phyloP scores from a whole-genome alignment of 2,113 vertebrate genomes.

The Budorcas taxicolor region DNA sequence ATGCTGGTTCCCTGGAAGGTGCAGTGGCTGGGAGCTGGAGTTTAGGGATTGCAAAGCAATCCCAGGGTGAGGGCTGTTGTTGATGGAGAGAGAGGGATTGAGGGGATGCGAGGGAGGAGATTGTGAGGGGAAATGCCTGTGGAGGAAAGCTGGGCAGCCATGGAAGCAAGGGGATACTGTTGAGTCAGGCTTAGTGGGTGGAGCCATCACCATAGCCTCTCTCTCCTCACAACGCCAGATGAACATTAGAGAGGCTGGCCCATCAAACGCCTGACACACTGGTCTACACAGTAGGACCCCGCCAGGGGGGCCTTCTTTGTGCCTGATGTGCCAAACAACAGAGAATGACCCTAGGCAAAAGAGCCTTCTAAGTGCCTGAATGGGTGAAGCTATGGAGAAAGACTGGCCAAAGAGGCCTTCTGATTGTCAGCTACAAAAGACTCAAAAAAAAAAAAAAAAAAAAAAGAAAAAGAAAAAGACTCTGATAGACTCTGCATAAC shows the following conservation, averaged over 20 bases:
- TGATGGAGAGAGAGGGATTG: not conserved
- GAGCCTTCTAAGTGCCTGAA: not conserved
- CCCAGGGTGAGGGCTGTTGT: not conserved
- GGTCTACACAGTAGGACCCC: not conserved
- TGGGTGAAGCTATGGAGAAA: not conserved
- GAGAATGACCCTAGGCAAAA: not conserved
- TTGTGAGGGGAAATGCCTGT: not conserved
- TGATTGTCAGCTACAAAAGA: not conserved
- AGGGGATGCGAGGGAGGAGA: not conserved
- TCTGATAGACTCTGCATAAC: not conserved
- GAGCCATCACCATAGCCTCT: not conserved
- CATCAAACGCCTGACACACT: not conserved
- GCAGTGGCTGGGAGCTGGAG: not conserved
- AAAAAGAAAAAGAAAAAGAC: not conserved
- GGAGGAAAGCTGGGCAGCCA: not conserved
- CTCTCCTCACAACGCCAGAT: accelerated
- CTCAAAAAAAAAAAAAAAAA: not conserved
- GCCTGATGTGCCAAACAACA: not conserved
- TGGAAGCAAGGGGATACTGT: not conserved
- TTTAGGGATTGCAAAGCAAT: not conserved
- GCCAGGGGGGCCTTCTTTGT: not conserved
- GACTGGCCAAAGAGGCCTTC: not conserved
- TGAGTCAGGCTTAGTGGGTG: not conserved
- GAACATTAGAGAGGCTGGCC: not conserved
- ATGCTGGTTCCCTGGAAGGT: not conserved